Base-by-base conservation (phyloP, 1,140 invertebrate genomes). In the Magallana gigas region DNA sequence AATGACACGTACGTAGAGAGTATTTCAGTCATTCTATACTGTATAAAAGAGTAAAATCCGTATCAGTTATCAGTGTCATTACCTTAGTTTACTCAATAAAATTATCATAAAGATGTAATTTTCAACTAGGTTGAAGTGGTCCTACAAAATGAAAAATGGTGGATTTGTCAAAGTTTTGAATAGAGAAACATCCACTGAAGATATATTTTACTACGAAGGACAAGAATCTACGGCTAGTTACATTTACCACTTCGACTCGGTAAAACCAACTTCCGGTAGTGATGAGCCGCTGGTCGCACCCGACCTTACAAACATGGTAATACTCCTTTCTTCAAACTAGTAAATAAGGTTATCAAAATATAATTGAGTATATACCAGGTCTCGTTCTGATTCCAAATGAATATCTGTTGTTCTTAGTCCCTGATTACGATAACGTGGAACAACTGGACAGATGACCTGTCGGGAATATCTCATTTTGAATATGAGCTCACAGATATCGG, bases 371-470 rank as follows among this genome's bases (percentile, higher is more conserved):
- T 4, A 48, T 48, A 48, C 36, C 36, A 48, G 36, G 5, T 48
- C 0, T 48, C 36, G 36, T 5, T 48, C 36, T 48, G 36, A 48
- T 48, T 48, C 36, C 36, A 48, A 48, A 48, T 48, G 36, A 48
- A 48, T 48, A 48, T 48, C 36, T 29, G 6, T 8, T 8, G 8
- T 80, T 80, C 57, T 56, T 14, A 84, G 83, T 84, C 83, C 8
- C n/a, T 29, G n/a, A 84, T 84, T 8, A 23, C 16, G 6, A 59
- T 84, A 7, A 57, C 56, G 2, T 84, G 83, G 83, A 58, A 56
- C 14, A 58, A 84, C 12, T 84, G 83, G 83, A 58, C 57, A 3
- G 83, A 84, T 36, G 83, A 84, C 18, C 56, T 84, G 59, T 84
- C 83, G 18, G 83, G 83, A 58, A 36, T 84, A 6, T 36, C 23